A percentile compares a stretch with the other conserved stretches of the same genome.
Conservation (phyloP, 1,140 invertebrate species). For the Ceratina australensis region DNA sequence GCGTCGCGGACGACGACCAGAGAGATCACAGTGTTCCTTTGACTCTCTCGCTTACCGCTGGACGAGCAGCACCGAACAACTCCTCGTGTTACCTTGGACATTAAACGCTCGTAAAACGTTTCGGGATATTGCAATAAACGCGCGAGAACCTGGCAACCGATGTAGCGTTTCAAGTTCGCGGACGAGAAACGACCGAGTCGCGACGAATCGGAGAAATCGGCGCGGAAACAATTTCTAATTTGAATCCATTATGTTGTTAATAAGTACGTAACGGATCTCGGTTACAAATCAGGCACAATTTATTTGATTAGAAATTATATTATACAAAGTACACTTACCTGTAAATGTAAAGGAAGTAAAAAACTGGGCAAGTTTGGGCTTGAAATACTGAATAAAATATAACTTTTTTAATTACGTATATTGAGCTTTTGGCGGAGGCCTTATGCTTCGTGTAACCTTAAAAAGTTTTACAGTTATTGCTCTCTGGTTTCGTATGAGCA, state of each 20-base stretch:
- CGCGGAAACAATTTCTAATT: not conserved
- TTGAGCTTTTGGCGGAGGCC: too few relatives aligned
- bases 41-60: not conserved
- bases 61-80: not conserved
- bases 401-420: too few relatives aligned
- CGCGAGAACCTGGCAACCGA: not conserved
- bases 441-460: too few relatives aligned
- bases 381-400: too few relatives aligned
- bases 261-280: too few relatives aligned
- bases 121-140: constrained; percentile 18
- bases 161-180: not conserved
- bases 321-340: too few relatives aligned
- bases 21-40: not conserved
- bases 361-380: too few relatives aligned
- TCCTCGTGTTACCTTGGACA: constrained; percentile 19
- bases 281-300: too few relatives aligned
- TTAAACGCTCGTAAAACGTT: constrained; percentile 32
- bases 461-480: not conserved
- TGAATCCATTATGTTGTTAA: not conserved
- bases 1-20: not conserved
- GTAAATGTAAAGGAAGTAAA: too few relatives aligned
- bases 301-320: too few relatives aligned
- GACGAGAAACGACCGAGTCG: not conserved
- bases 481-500: not conserved
- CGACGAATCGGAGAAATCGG: not conserved